Conservation (phyloP, 1,140 invertebrate species). For the Lepeophtheirus salmonis region DNA sequence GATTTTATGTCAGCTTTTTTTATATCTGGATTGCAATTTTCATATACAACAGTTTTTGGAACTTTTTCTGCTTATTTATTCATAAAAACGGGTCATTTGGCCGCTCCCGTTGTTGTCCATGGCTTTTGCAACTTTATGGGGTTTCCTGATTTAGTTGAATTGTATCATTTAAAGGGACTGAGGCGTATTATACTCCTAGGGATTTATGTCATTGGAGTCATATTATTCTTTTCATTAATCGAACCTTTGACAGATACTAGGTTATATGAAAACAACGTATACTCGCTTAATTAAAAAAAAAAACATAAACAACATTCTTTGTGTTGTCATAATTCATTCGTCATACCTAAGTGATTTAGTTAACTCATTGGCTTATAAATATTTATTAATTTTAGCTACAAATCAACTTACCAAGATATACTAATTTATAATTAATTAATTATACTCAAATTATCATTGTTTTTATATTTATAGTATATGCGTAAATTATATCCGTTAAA, state of each 20-base stretch:
- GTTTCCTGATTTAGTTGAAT: constrained; percentile 64
- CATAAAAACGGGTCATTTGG: constrained; percentile 51
- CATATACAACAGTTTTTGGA: constrained; percentile 78
- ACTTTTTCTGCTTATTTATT: constrained; percentile 80
- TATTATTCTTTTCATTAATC: neutral
- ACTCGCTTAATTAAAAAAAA: too few relatives aligned
- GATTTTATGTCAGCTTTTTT: constrained; percentile 27
- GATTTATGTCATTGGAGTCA: neutral
- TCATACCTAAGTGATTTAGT: too few relatives aligned
- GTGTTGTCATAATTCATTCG: too few relatives aligned
- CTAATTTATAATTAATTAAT: too few relatives aligned
- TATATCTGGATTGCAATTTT: constrained; percentile 48
- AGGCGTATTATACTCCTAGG: neutral
- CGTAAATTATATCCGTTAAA: too few relatives aligned
- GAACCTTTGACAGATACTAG: neutral
- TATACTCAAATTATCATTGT: too few relatives aligned
- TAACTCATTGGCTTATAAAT: too few relatives aligned
- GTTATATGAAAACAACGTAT: neutral
- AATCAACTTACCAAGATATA: too few relatives aligned
- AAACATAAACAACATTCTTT: too few relatives aligned
- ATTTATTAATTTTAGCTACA: too few relatives aligned
- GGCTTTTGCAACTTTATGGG: constrained; percentile 93
- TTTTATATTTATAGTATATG: too few relatives aligned
- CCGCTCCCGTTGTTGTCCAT: constrained; percentile 68
- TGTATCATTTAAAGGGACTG: constrained; percentile 29